Evolutionary conservation across 2,113 vertebrate species (phyloP).

Genomic region (Pampusana beccarii): DNA sequence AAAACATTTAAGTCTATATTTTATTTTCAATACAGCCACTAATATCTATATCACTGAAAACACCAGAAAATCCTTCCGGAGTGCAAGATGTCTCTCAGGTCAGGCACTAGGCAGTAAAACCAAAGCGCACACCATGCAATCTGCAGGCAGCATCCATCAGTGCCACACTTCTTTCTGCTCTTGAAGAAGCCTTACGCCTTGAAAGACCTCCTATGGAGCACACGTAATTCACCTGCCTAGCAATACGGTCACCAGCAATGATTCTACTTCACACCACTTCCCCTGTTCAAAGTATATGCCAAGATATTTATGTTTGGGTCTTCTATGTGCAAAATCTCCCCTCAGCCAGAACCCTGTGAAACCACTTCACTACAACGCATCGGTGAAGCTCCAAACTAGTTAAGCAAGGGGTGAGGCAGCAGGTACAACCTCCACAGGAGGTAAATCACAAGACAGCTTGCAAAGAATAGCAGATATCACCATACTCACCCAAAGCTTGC

Average conservation of each 20-base stretch:
- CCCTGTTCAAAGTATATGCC: not conserved
- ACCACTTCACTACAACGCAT: not conserved
- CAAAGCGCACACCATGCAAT: fast-evolving
- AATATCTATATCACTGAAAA: not conserved
- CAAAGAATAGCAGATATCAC: not conserved
- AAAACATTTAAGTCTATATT: not conserved
- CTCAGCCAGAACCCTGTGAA: not conserved
- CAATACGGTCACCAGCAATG: not conserved
- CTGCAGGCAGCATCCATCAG: not conserved
- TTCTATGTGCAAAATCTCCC: not conserved
- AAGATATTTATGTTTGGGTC: not conserved
- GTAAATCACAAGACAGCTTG: not conserved
- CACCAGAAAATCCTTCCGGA: not conserved
- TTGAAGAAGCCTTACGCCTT: not conserved
- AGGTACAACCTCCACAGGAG: not conserved
- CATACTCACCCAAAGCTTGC: not conserved
- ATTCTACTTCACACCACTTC: not conserved
- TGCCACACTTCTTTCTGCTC: not conserved
- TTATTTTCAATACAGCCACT: not conserved
- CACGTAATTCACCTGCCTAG: not conserved
- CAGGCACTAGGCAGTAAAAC: not conserved
- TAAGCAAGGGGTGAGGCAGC: not conserved
- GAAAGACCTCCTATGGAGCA: not conserved
- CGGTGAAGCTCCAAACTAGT: fast-evolving
- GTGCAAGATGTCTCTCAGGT: not conserved